Evolutionary conservation across 2,888 invertebrate genomes (phyloP).

Genomic region (Erebia ligea): DNA sequence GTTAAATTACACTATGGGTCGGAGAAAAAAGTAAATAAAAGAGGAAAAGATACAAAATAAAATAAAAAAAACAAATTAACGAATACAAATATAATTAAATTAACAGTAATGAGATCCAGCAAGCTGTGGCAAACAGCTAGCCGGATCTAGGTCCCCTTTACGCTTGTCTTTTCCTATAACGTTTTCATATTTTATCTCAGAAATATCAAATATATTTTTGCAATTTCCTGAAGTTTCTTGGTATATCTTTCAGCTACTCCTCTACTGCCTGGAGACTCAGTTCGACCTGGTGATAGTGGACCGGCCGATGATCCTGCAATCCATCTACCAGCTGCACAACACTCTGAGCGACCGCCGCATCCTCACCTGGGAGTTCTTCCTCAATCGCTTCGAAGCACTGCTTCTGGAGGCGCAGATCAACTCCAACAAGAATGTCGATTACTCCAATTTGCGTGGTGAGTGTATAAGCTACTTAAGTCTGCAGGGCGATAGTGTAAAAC

Average conservation of each 20-base stretch:
- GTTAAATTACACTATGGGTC: too few relatives aligned
- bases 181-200: too few relatives aligned
- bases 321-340: constrained; percentile 96
- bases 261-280: constrained; percentile 98
- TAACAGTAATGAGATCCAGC: too few relatives aligned
- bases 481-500: too few relatives aligned
- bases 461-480: too few relatives aligned
- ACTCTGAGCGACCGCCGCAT: constrained; percentile 95
- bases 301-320: constrained; percentile 97
- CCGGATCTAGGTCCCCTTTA: too few relatives aligned
- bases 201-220: neutral
- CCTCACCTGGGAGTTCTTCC: constrained; percentile 98
- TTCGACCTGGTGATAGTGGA: constrained; percentile 99
- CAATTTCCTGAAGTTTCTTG: neutral
- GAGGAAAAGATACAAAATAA: too few relatives aligned
- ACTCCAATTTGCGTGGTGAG: constrained; percentile 90
- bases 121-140: too few relatives aligned
- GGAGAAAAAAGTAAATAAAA: too few relatives aligned
- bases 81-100: too few relatives aligned
- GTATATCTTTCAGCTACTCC: constrained; percentile 85
- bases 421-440: constrained; percentile 92
- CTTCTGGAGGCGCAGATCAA: constrained; percentile 98
- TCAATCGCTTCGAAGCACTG: constrained; percentile 95
- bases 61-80: too few relatives aligned
- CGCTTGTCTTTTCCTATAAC: too few relatives aligned